Percentiles rank a stretch among this genome's conserved stretches.
Conservation (phyloP, 2,888 invertebrate genomes). For the Baccha elongata region DNA sequence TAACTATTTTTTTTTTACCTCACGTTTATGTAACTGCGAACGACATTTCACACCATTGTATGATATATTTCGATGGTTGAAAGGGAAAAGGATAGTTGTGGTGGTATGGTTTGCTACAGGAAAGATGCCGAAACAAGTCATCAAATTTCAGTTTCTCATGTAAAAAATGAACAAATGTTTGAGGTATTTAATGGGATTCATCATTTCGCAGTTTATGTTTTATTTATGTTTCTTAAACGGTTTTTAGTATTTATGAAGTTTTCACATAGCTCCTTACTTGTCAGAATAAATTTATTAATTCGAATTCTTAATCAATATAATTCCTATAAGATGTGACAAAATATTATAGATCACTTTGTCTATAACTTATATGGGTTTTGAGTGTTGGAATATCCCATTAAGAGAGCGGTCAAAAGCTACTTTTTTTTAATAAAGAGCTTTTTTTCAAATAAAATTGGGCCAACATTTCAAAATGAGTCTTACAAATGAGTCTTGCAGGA, state of each 20-base stretch:
- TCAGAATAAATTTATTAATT: no score
- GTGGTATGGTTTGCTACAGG: slow-evolving; percentile 49
- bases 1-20: slow-evolving; percentile 31
- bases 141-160: slow-evolving; percentile 55
- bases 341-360: no score
- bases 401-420: no score
- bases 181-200: slow-evolving; percentile 32
- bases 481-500: no score
- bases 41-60: slow-evolving; percentile 66
- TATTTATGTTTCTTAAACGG: background rate
- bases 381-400: no score
- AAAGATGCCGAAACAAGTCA: slow-evolving; percentile 47
- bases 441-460: no score
- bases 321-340: no score
- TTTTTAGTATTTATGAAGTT: background rate
- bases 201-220: background rate
- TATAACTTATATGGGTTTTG: no score
- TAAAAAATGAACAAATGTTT: background rate
- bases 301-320: no score
- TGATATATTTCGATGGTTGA: slow-evolving; percentile 42
- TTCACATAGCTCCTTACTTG: slow-evolving; percentile 23
- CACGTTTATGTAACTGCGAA: slow-evolving; percentile 49
- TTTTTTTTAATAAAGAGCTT: no score
- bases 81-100: slow-evolving; percentile 3
- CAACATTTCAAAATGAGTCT: no score